A percentile compares a stretch with the other conserved stretches of the same genome.
Conservation (phyloP, 30 jellyfish, hydroid and myxozoan genomes). For the Turritopsis rubra region DNA sequence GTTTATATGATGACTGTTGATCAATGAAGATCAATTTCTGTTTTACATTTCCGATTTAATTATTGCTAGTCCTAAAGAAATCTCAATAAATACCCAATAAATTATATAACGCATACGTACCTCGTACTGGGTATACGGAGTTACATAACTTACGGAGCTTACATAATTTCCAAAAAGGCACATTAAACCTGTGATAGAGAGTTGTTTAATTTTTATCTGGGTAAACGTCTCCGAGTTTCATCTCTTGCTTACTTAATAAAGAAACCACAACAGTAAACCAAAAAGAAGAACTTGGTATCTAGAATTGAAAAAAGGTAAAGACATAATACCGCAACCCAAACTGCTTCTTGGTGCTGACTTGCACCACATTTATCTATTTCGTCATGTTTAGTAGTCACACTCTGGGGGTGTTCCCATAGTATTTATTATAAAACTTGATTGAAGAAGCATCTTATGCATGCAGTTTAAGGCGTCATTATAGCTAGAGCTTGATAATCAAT, state of each 20-base stretch:
- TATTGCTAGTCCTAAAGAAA: too few species aligned
- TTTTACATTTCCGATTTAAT: too few species aligned
- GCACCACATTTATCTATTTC: too few species aligned
- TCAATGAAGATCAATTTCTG: too few species aligned
- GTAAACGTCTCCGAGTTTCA: not conserved
- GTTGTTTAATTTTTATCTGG: not conserved
- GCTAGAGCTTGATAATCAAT: too few species aligned
- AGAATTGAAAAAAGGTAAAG: not conserved
- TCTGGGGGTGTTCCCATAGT: too few species aligned
- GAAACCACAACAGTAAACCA: not conserved
- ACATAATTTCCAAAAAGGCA: not conserved
- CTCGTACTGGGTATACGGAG: not conserved
- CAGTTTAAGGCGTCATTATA: too few species aligned
- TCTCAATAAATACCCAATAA: not conserved
- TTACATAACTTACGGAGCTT: not conserved
- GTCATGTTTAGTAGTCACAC: too few species aligned
- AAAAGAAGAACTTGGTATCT: not conserved
- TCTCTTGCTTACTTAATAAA: not conserved
- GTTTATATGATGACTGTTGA: too few species aligned
- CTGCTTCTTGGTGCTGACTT: too few species aligned
- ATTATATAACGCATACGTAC: not conserved
- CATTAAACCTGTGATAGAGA: not conserved
- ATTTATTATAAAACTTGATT: too few species aligned
- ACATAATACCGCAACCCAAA: not conserved
- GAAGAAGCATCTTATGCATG: too few species aligned